Percentiles rank a stretch among this genome's conserved stretches.
phyloP scores from a whole-genome alignment of 2,113 vertebrate species.

The Puma concolor region DNA sequence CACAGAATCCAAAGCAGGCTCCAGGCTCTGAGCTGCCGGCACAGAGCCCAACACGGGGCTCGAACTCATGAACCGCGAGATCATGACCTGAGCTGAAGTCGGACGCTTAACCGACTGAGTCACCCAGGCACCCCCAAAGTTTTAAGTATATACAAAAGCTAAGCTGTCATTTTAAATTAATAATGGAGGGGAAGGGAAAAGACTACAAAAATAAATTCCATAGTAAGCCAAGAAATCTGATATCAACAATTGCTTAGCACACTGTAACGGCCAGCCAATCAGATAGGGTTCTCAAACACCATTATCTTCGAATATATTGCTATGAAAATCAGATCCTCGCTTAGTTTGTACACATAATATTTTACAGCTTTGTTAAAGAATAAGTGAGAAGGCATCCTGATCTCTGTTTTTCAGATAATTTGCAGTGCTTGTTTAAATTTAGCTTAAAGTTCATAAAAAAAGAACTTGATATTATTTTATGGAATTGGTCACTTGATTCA shows the following conservation, averaged over 20 bases:
- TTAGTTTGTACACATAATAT: background rate
- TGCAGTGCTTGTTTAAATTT: conserved; percentile 36
- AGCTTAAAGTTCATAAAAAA: background rate
- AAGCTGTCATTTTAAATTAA: conserved; percentile 54
- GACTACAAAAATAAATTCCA: conserved; percentile 57
- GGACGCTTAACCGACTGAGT: too few species aligned
- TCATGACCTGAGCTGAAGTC: too few species aligned
- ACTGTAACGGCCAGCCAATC: conserved; percentile 41
- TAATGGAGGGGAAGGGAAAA: conserved; percentile 21
- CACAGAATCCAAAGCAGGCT: too few species aligned
- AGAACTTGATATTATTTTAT: conserved; percentile 51
- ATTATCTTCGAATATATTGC: conserved; percentile 41
- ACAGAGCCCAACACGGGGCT: too few species aligned
- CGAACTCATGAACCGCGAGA: too few species aligned
- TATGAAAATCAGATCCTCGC: conserved; percentile 22
- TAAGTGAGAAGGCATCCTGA: conserved; percentile 41
- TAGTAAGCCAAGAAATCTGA: conserved; percentile 58
- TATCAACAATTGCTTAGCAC: background rate
- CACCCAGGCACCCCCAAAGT: too few species aligned
- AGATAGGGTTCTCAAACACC: conserved; percentile 36
- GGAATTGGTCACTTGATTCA: background rate
- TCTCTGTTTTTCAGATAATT: conserved; percentile 63
- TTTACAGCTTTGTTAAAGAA: background rate
- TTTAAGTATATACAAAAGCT: conserved; percentile 52
- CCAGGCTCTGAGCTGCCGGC: too few species aligned